Evolutionary conservation across 2,797 vertebrate genomes (phyloP).

Genomic region (Chrysocyon brachyurus): DNA sequence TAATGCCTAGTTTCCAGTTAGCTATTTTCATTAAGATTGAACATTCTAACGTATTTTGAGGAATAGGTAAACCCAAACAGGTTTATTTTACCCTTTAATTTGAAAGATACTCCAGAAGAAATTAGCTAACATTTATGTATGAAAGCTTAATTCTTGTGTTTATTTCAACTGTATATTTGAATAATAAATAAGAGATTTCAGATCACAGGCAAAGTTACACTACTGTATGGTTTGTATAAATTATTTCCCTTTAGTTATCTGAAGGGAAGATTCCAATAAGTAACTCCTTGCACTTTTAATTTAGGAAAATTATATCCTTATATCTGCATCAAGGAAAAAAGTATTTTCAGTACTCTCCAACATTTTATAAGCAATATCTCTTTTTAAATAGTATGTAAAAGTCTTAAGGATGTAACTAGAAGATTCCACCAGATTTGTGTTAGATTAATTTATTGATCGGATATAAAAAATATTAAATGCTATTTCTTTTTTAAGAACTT

Average conservation of each 20-base stretch:
- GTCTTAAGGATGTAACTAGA: not conserved
- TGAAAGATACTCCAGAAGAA: not conserved
- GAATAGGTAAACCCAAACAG: not conserved
- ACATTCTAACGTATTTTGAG: slow-evolving; percentile 47
- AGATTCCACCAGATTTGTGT: not conserved
- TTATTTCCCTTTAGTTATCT: not conserved
- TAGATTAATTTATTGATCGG: not conserved
- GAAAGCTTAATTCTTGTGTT: not conserved
- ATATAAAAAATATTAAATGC: not conserved
- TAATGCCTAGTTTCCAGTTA: slow-evolving; percentile 72
- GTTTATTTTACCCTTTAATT: slow-evolving; percentile 28
- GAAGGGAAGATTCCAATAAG: not conserved
- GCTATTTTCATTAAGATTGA: not conserved
- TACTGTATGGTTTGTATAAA: not conserved
- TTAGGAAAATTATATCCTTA: not conserved
- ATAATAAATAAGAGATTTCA: not conserved
- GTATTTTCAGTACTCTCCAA: not conserved
- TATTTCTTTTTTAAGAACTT: not conserved
- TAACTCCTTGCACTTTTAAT: not conserved
- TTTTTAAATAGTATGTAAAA: not conserved
- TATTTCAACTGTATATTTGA: not conserved
- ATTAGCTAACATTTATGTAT: not conserved
- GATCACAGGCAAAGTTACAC: fast-evolving
- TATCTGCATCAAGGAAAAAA: not conserved
- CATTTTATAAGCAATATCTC: not conserved